phyloP scores from a whole-genome alignment of 2,113 vertebrate species.

The Struthio camelus region DNA sequence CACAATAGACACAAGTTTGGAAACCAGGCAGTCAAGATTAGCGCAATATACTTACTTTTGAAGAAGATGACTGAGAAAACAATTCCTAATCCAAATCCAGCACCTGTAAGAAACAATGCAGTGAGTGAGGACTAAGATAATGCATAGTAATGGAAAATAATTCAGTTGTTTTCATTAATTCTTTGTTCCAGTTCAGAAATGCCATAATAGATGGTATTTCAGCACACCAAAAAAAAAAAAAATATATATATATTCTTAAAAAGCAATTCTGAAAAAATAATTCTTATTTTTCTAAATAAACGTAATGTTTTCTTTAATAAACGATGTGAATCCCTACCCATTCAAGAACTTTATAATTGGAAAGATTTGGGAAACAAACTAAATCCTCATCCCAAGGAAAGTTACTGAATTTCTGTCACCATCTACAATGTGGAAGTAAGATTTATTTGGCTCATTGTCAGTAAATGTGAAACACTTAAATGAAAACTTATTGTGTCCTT shows the following conservation, averaged over 20 bases:
- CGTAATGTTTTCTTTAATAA: no score
- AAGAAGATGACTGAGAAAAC: constrained; percentile 89
- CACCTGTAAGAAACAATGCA: constrained; percentile 74
- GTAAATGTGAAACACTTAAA: constrained; percentile 38
- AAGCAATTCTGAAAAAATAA: not conserved
- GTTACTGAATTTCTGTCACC: constrained; percentile 39
- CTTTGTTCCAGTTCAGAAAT: not conserved
- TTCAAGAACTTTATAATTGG: not conserved
- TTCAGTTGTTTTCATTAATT: not conserved
- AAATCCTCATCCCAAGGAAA: not conserved
- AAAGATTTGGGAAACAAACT: not conserved
- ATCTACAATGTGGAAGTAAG: not conserved
- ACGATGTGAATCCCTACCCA: not conserved
- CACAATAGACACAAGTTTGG: not conserved
- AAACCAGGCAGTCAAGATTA: not conserved
- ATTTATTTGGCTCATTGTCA: constrained; percentile 46
- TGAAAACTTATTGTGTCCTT: constrained; percentile 47
- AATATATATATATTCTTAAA: not conserved
- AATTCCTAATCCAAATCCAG: constrained; percentile 87
- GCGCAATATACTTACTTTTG: constrained; percentile 85
- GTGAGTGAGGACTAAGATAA: not conserved
- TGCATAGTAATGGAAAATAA: not conserved
- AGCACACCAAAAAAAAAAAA: not conserved
- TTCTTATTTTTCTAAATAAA: not conserved
- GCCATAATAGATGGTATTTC: not conserved